Evolutionary conservation across 2,113 vertebrate species (phyloP).

Genomic region (Galemys pyrenaicus): DNA sequence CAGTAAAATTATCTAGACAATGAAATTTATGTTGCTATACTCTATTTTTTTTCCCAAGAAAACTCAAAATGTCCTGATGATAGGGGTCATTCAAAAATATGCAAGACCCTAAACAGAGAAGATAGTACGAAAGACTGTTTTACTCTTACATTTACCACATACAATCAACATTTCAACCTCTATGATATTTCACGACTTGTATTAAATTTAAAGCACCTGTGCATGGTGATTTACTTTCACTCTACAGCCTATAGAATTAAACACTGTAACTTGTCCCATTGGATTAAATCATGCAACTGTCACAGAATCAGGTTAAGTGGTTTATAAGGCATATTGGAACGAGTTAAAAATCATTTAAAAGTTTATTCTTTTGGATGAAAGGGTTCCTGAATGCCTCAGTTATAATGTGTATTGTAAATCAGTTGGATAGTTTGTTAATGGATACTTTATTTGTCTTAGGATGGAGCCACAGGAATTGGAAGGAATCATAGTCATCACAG

Average conservation of each 20-base stretch:
- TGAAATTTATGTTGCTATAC: slow-evolving; percentile 30
- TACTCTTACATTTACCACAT: slow-evolving; percentile 92
- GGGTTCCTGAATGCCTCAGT: slow-evolving; percentile 91
- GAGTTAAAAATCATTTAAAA: slow-evolving; percentile 94
- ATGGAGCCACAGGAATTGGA: slow-evolving; percentile 87
- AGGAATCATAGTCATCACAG: slow-evolving; percentile 86
- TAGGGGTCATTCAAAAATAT: slow-evolving; percentile 86
- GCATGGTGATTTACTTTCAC: slow-evolving; percentile 88
- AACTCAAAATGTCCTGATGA: slow-evolving; percentile 80
- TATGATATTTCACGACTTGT: slow-evolving; percentile 89
- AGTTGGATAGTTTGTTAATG: slow-evolving; percentile 86
- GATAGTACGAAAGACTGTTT: slow-evolving; percentile 89
- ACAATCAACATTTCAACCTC: slow-evolving; percentile 89
- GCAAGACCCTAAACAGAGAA: slow-evolving; percentile 88
- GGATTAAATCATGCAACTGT: slow-evolving; percentile 91
- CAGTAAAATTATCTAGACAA: slow-evolving; percentile 25
- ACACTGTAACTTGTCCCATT: slow-evolving; percentile 88
- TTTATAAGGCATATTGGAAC: slow-evolving; percentile 99
- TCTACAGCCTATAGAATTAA: slow-evolving; percentile 89
- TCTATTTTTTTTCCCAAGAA: not conserved
- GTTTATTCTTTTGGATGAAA: slow-evolving; percentile 89
- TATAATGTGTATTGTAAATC: slow-evolving; percentile 86
- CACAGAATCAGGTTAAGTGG: slow-evolving; percentile 93
- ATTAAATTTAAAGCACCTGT: slow-evolving; percentile 89
- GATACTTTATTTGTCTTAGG: slow-evolving; percentile 89